Percentiles rank a stretch among this genome's conserved stretches.
phyloP scores from a whole-genome alignment of 1,140 invertebrate genomes.

The Achroia grisella region DNA sequence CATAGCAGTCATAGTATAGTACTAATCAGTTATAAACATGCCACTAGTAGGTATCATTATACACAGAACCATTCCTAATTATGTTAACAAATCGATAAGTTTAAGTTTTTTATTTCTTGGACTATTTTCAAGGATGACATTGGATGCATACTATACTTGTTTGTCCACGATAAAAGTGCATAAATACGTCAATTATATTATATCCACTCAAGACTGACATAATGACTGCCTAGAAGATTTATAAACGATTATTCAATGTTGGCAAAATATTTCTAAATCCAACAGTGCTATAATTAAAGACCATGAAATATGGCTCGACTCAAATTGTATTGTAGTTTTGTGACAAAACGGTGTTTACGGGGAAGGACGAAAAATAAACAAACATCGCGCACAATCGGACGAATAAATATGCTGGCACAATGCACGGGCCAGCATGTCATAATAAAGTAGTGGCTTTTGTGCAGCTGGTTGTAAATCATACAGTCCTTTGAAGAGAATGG shows the following conservation, averaged over 20 bases:
- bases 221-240: slow-evolving; percentile 10
- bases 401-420: slow-evolving; percentile 66
- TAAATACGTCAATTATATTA: too few relatives aligned
- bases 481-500: slow-evolving; percentile 63
- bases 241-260: slow-evolving; percentile 23
- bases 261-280: slow-evolving; percentile 37
- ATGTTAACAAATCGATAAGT: slow-evolving; percentile 52
- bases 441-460: slow-evolving; percentile 67
- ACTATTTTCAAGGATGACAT: too few relatives aligned
- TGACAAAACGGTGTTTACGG: slow-evolving; percentile 62
- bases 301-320: slow-evolving; percentile 56
- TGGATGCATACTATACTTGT: too few relatives aligned
- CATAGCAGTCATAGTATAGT: too few relatives aligned
- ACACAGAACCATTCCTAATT: slow-evolving; percentile 53
- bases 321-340: slow-evolving; percentile 43
- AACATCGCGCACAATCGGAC: slow-evolving; percentile 56
- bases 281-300: slow-evolving; percentile 40
- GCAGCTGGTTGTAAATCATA: slow-evolving; percentile 61
- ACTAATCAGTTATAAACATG: slow-evolving; percentile 60
- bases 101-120: slow-evolving; percentile 23
- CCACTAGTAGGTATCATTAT: slow-evolving; percentile 48
- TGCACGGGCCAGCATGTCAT: slow-evolving; percentile 62
- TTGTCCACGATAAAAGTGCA: too few relatives aligned
- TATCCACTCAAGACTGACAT: too few relatives aligned
- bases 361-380: slow-evolving; percentile 69